Base-by-base conservation (phyloP, 2,113 vertebrate genomes). In the Seriola quinqueradiata region DNA sequence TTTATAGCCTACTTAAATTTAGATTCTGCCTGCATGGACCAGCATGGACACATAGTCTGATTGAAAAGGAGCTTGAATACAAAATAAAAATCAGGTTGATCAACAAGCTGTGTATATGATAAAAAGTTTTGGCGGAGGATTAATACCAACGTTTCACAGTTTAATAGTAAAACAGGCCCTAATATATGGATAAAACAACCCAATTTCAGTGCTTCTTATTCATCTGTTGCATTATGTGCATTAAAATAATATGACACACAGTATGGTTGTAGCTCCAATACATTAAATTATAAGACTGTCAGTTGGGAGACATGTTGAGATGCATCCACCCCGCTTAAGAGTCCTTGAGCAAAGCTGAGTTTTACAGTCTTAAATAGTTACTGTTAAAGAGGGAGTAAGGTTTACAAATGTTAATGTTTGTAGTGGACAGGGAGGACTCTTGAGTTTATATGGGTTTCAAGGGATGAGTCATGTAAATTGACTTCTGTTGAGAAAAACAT, bases 401-500 rank as follows among this genome's bases (percentile, higher is more conserved):
- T 83, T 68, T 70, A 60, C 25, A 82, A 42, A 70, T 82, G 75
- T 82, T 77, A 42, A 70, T 82, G 75, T 82, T 77, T 84, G 68
- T 28, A 75, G 65, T 67, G 32, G 10, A 67, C 28, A 60, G 28
- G 32, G 19, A 66, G 36, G 38, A n/a, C 50, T 57, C 63, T 57
- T 77, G 32, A 12, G 23, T 77, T 79, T 71, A 60, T 40, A 6
- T 72, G 32, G n/a, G 59, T 60, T 50, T 74, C 12, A 38, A 44
- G 36, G 16, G 25, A 70, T 67, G 84, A 90, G 48, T 80, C 76
- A 77, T 59, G 13, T 65, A 23, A 68, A 73, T 71, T 38, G 75
- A 79, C 55, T 61, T 79, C 14, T 63, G 32, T 75, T 77, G 48
- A 36, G 64, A 40, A 61, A 72, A 68, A 69, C 58, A 63, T 75